phyloP scores from a whole-genome alignment of 2,113 vertebrate species.

The Seriola aureovittata region DNA sequence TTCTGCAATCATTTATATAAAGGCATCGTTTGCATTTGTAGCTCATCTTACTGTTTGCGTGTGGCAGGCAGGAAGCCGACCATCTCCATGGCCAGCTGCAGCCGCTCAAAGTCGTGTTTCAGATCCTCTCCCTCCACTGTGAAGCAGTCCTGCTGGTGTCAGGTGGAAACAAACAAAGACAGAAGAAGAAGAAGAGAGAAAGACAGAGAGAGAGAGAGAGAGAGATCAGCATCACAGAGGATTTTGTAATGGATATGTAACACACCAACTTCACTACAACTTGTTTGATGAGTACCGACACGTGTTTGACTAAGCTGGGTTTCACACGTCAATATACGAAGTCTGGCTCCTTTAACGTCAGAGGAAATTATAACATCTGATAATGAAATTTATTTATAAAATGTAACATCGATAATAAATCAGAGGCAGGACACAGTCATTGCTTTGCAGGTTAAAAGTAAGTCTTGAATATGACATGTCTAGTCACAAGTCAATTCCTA shows the following conservation, averaged over 20 bases:
- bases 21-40: too few relatives aligned
- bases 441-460: background rate
- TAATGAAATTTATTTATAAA: background rate
- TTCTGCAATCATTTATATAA: too few relatives aligned
- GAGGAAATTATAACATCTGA: background rate
- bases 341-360: background rate
- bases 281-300: too few relatives aligned
- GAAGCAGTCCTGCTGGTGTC: constrained; percentile 90
- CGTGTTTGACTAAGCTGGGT: too few relatives aligned
- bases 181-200: background rate
- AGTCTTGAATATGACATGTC: too few relatives aligned
- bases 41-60: constrained; percentile 91
- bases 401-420: background rate
- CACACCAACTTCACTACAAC: too few relatives aligned
- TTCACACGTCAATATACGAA: too few relatives aligned
- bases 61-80: constrained; percentile 95
- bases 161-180: constrained; percentile 38
- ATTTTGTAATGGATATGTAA: background rate
- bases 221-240: constrained; percentile 14
- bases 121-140: constrained; percentile 95
- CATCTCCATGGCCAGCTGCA: constrained; percentile 99
- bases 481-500: too few relatives aligned
- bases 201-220: constrained; percentile 9
- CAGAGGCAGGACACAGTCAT: background rate
- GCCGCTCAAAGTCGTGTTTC: constrained; percentile 96